These are phyloP conservation scores for Lucinisca nassula DNA, from an alignment of 2,888 invertebrate genomes.

Conservation along the genomic window DNA sequence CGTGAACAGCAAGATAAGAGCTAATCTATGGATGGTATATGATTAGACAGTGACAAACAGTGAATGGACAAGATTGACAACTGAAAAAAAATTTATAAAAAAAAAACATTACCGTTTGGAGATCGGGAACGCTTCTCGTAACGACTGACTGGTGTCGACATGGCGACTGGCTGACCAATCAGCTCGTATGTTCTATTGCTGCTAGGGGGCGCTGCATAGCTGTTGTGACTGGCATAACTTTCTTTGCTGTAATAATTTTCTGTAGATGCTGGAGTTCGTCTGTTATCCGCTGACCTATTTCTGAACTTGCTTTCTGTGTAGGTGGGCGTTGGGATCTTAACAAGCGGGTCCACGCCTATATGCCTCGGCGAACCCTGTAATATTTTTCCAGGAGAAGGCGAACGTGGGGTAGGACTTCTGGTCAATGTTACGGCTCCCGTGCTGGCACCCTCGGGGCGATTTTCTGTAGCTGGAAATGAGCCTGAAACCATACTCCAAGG, in stretches of 20 bases:
- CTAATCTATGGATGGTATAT: too few species aligned
- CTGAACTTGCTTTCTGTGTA: not conserved
- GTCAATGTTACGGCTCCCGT: not conserved
- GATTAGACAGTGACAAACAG: too few species aligned
- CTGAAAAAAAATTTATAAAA: too few species aligned
- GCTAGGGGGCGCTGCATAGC: not conserved
- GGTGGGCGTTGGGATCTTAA: not conserved
- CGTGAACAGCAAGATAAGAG: too few species aligned
- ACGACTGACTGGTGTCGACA: not conserved
- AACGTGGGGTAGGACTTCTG: not conserved
- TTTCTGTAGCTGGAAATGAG: not conserved
- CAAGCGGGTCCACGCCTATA: not conserved
- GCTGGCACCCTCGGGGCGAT: not conserved
- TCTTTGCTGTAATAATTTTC: not conserved
- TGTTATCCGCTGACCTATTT: too few species aligned
- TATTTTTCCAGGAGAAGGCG: not conserved
- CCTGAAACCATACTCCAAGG: not conserved
- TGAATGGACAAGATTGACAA: too few species aligned
- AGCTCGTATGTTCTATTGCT: not conserved
- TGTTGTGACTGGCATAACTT: not conserved
- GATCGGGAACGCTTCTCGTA: not conserved
- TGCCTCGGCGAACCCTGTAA: not conserved
- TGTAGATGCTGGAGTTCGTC: not conserved
- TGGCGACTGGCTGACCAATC: slow-evolving; percentile 8
- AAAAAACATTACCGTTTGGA: not conserved